These are phyloP conservation scores for Agrenia bidenticulata DNA, from an alignment of 2,888 invertebrate species.

Conservation along the genomic window DNA sequence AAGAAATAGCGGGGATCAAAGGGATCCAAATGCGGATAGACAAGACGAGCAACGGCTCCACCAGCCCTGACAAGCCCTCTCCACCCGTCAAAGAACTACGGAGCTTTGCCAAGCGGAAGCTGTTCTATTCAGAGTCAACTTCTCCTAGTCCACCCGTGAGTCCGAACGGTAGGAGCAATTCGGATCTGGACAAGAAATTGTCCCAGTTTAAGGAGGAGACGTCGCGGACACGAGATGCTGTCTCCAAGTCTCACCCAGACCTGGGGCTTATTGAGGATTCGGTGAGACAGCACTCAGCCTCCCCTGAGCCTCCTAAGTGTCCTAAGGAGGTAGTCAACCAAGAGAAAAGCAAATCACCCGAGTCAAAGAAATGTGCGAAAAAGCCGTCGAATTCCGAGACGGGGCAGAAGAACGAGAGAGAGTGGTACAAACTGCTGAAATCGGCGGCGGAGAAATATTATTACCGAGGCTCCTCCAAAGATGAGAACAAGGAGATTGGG, in stretches of 20 bases:
- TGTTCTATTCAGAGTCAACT: conserved; percentile 36
- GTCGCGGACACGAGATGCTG: conserved; percentile 40
- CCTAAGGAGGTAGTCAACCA: no score
- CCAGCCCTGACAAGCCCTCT: conserved; percentile 14
- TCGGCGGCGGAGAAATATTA: conserved; percentile 52
- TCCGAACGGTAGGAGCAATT: conserved; percentile 33
- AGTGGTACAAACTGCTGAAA: conserved; percentile 52
- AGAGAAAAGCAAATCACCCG: no score
- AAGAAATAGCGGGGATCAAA: conserved; percentile 53
- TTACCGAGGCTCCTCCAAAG: conserved; percentile 33
- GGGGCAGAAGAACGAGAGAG: conserved; percentile 48
- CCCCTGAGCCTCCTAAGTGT: conserved; percentile 37
- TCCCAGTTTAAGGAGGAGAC: conserved; percentile 51
- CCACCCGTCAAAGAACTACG: conserved; percentile 36
- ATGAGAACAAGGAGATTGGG: conserved; percentile 21
- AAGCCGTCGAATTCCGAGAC: conserved; percentile 25
- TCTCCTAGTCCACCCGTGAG: conserved; percentile 37
- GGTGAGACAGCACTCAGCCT: conserved; percentile 39
- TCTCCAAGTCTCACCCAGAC: conserved; percentile 52
- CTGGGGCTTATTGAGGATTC: conserved; percentile 51
- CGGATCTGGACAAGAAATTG: conserved; percentile 48
- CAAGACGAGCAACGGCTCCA: conserved; percentile 13
- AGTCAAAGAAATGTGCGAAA: conserved; percentile 15
- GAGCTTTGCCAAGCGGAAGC: conserved; percentile 50
- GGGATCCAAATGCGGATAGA: conserved; percentile 48